phyloP scores from a whole-genome alignment of 2,888 invertebrate species.

The Tanypteryx hageni region DNA sequence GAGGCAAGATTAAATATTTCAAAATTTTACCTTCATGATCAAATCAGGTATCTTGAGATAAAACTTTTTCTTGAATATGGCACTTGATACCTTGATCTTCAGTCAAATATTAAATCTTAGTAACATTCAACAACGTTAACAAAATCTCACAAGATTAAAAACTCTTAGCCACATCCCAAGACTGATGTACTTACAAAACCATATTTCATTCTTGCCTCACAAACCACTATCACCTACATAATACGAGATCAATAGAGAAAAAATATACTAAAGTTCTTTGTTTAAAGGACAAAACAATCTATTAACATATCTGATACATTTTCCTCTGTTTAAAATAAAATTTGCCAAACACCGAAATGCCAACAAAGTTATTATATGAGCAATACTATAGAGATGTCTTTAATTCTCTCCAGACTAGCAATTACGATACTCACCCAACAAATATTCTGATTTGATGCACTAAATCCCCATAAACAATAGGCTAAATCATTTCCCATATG shows the following conservation, averaged over 20 bases:
- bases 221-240: not conserved
- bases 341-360: slow-evolving; percentile 16
- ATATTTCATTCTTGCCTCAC: not conserved
- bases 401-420: slow-evolving; percentile 44
- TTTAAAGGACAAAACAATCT: not conserved
- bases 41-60: too few relatives aligned
- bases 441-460: slow-evolving; percentile 17
- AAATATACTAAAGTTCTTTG: not conserved
- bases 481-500: not conserved
- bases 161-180: too few relatives aligned
- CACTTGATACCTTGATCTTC: too few relatives aligned
- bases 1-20: too few relatives aligned
- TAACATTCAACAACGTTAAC: too few relatives aligned
- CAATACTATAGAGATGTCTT: not conserved
- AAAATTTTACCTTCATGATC: too few relatives aligned
- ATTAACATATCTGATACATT: not conserved
- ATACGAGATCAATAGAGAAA: not conserved
- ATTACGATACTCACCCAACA: slow-evolving; percentile 16
- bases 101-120: too few relatives aligned
- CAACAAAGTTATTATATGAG: slow-evolving; percentile 24
- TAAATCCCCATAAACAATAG: not conserved
- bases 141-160: too few relatives aligned
- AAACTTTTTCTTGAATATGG: too few relatives aligned
- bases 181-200: too few relatives aligned
- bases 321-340: slow-evolving; percentile 9